Percentiles rank a stretch among this genome's conserved stretches.
phyloP scores from a whole-genome alignment of 2,797 vertebrate genomes.

The Syncerus caffer region DNA sequence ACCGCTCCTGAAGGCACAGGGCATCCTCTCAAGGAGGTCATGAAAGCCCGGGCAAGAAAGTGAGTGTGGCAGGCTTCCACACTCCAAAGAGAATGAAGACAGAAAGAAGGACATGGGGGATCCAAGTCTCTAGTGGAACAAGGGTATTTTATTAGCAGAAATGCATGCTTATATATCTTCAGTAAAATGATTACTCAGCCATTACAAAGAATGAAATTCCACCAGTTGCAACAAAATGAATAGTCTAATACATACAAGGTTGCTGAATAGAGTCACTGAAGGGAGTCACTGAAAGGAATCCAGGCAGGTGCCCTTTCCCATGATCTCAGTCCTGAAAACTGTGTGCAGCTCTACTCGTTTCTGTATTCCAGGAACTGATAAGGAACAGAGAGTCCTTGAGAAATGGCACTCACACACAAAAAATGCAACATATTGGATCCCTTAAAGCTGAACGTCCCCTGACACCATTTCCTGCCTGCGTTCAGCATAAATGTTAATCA shows the following conservation, averaged over 20 bases:
- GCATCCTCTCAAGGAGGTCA: not conserved
- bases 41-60: not conserved
- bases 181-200: not conserved
- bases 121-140: not conserved
- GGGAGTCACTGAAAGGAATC: not conserved
- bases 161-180: not conserved
- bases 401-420: not conserved
- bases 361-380: not conserved
- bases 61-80: accelerated
- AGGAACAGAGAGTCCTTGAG: not conserved
- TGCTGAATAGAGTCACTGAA: not conserved
- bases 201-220: not conserved
- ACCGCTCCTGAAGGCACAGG: accelerated
- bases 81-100: not conserved
- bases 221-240: not conserved
- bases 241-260: not conserved
- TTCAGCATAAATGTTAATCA: not conserved
- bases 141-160: not conserved
- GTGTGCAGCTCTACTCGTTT: accelerated
- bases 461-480: not conserved
- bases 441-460: not conserved
- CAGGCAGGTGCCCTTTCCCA: not conserved
- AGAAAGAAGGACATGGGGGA: not conserved
- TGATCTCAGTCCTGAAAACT: not conserved
- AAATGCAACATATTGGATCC: not conserved